Evolutionary conservation across 2,797 vertebrate species (phyloP).

Genomic region (Platyrinchus mystaceus): DNA sequence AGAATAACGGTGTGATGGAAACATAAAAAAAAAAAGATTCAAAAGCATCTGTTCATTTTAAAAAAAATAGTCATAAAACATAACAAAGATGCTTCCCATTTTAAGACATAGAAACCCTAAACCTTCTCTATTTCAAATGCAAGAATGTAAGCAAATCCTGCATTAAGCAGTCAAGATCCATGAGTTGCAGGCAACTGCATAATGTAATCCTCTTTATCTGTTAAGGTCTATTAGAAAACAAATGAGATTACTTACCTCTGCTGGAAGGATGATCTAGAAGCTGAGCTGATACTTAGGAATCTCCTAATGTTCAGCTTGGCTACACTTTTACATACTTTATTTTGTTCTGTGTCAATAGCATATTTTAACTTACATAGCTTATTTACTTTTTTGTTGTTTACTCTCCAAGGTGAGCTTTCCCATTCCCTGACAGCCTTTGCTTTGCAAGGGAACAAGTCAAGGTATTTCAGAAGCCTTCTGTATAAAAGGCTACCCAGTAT

Average conservation of each 20-base stretch:
- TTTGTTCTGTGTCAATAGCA: neutral
- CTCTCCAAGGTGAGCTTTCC: neutral
- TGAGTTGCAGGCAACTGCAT: neutral
- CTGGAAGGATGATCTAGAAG: neutral
- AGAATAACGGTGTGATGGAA: neutral
- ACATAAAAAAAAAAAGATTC: neutral
- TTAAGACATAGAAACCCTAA: neutral
- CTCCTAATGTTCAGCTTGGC: neutral
- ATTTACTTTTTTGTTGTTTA: neutral
- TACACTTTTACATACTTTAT: neutral
- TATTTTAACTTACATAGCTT: neutral
- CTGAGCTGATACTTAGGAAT: neutral
- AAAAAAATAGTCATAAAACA: neutral
- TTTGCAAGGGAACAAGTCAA: neutral
- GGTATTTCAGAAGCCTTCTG: neutral
- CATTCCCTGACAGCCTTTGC: neutral
- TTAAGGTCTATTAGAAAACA: neutral
- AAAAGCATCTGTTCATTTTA: neutral
- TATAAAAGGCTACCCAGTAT: neutral
- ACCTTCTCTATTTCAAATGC: neutral
- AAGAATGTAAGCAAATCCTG: neutral
- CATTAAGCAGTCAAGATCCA: neutral
- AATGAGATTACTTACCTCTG: neutral
- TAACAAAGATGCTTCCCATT: neutral
- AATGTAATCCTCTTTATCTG: neutral